phyloP scores from a whole-genome alignment of 2,113 vertebrate species.

The Heterotis niloticus region DNA sequence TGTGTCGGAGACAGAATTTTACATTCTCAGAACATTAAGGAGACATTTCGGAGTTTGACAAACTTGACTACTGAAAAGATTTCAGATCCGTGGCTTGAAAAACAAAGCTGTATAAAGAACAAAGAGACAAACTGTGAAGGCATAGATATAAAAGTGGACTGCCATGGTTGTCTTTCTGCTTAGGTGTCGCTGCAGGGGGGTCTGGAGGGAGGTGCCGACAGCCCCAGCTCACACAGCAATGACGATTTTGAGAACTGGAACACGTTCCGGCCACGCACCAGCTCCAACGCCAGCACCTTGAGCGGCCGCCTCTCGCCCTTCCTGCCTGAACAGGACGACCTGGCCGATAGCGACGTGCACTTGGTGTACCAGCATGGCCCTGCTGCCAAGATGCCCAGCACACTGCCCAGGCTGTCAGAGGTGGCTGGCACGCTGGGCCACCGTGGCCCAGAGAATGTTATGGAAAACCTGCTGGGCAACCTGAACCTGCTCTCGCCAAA shows the following conservation, averaged over 20 bases:
- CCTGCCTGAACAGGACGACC: conserved; percentile 88
- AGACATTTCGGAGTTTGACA: too few species aligned
- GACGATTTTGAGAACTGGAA: conserved; percentile 95
- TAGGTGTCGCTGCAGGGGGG: conserved; percentile 81
- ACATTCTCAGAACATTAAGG: too few species aligned
- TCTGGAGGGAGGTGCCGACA: conserved; percentile 84
- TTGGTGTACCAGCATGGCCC: conserved; percentile 84
- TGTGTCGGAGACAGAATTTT: too few species aligned
- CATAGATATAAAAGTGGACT: background rate
- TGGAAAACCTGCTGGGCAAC: conserved; percentile 97
- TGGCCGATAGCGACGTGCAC: conserved; percentile 85
- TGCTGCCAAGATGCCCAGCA: conserved; percentile 83
- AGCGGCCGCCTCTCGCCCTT: conserved; percentile 93
- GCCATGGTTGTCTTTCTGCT: background rate
- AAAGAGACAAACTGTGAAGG: too few species aligned
- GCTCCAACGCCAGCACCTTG: conserved; percentile 92
- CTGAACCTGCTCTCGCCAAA: conserved; percentile 93
- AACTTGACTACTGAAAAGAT: too few species aligned
- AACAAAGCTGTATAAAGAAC: too few species aligned
- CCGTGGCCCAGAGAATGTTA: conserved; percentile 81
- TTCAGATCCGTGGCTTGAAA: too few species aligned
- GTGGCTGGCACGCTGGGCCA: conserved; percentile 74
- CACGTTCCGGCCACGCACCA: conserved; percentile 87
- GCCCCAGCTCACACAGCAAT: conserved; percentile 93
- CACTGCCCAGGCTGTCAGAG: conserved; percentile 82